Conservation (phyloP, 2,888 invertebrate species). For the Pristionchus maxplancki region DNA sequence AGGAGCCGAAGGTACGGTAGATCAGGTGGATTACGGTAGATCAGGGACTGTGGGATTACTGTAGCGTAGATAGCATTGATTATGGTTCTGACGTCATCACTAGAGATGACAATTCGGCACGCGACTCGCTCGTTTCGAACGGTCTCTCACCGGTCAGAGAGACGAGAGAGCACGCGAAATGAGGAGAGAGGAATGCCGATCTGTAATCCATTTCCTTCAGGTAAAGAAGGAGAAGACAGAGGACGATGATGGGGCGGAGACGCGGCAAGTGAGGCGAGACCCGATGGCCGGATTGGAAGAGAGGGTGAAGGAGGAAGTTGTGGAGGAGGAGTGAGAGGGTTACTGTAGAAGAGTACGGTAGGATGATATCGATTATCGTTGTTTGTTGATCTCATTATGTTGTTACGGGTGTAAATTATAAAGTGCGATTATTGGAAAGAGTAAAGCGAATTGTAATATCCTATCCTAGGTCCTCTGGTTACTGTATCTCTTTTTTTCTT, state of each 20-base stretch:
- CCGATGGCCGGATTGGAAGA: constrained; percentile 39
- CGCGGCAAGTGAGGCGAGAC: not conserved
- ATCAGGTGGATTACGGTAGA: not conserved
- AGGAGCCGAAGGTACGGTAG: not conserved
- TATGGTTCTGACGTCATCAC: no score
- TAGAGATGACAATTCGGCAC: no score
- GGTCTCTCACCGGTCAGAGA: not conserved
- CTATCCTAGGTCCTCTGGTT: no score
- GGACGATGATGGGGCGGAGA: not conserved
- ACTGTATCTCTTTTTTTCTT: no score
- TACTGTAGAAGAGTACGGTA: not conserved
- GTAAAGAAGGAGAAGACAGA: constrained; percentile 36
- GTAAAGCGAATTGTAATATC: no score
- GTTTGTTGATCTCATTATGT: not conserved
- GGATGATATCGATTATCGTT: not conserved
- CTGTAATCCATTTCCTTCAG: no score
- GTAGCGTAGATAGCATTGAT: not conserved
- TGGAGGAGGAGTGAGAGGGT: not conserved
- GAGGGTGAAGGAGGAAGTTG: not conserved
- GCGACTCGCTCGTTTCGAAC: no score
- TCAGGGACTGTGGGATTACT: not conserved
- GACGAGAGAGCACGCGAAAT: not conserved
- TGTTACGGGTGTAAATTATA: not conserved
- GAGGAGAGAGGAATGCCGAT: not conserved
- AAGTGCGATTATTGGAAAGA: not conserved